These are phyloP conservation scores for Nesidiocoris tenuis DNA, from an alignment of 2,888 invertebrate genomes.

Conservation along the genomic window DNA sequence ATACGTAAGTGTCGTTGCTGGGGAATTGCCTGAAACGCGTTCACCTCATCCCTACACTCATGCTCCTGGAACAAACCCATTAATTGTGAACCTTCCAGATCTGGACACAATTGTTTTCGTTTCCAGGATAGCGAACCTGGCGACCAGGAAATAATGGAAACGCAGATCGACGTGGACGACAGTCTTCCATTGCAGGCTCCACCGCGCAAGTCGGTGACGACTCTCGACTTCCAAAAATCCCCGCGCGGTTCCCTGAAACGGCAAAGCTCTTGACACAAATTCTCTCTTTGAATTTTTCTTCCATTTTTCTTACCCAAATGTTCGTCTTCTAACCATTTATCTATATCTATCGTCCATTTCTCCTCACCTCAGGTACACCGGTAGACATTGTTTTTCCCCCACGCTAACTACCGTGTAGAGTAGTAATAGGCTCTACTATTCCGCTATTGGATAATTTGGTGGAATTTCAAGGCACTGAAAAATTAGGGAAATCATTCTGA, in stretches of 20 bases:
- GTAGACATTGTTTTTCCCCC: background rate
- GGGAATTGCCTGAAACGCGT: too few relatives aligned
- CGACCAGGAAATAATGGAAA: conserved; percentile 2
- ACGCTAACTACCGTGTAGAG: background rate
- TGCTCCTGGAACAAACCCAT: too few relatives aligned
- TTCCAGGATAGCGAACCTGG: background rate
- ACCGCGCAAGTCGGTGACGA: conserved; percentile 35
- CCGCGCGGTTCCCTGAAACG: conserved; percentile 21
- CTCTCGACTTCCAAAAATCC: conserved; percentile 31
- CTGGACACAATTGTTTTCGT: too few relatives aligned
- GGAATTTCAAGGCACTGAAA: too few relatives aligned
- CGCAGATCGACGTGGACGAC: conserved; percentile 27
- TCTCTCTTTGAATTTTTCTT: conserved; percentile 29
- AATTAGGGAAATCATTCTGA: too few relatives aligned
- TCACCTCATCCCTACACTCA: too few relatives aligned
- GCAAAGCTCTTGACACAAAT: conserved; percentile 38
- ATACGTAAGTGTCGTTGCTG: too few relatives aligned
- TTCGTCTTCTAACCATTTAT: conserved; percentile 14
- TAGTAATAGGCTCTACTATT: background rate
- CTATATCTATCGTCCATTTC: background rate
- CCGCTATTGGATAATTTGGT: background rate
- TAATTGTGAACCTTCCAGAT: too few relatives aligned
- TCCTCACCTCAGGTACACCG: background rate
- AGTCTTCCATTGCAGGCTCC: conserved; percentile 21
- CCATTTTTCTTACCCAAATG: background rate